A percentile compares a stretch with the other conserved stretches of the same genome.
These are phyloP conservation scores for Hyposmocoma kahamanoa DNA, from an alignment of 1,140 invertebrate genomes.

Conservation along the genomic window DNA sequence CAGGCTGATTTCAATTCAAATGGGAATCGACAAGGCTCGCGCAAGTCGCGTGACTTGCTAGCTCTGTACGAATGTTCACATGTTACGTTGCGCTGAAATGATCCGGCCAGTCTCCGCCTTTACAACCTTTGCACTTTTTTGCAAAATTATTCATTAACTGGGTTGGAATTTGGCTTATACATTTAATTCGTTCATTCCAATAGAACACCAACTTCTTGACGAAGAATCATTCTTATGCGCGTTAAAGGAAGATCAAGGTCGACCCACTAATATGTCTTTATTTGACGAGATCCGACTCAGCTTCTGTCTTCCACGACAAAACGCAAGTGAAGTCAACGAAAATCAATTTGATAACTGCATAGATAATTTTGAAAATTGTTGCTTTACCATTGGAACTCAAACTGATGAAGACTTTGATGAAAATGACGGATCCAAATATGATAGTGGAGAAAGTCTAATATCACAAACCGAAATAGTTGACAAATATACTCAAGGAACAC, in stretches of 20 bases:
- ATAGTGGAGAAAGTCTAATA: conserved; percentile 7
- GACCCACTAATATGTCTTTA: conserved; percentile 47
- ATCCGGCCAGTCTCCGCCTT: no score
- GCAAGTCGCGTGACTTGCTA: no score
- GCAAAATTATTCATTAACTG: no score
- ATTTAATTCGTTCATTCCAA: background rate
- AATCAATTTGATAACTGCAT: conserved; percentile 22
- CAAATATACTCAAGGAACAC: conserved; percentile 5
- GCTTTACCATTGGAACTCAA: conserved; percentile 26
- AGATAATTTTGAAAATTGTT: conserved; percentile 14
- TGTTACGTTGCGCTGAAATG: no score
- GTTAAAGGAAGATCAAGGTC: conserved; percentile 47
- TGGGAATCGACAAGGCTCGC: no score
- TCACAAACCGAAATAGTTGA: conserved; percentile 5
- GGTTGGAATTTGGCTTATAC: no score
- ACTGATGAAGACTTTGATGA: conserved; percentile 24
- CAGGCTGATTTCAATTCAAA: no score
- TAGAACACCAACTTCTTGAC: conserved; percentile 55
- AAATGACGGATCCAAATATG: conserved; percentile 1
- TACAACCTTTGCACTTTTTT: no score
- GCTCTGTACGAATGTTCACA: no score
- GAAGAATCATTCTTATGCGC: conserved; percentile 54
- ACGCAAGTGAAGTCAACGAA: conserved; percentile 17
- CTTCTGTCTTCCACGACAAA: conserved; percentile 36
- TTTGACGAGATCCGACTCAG: conserved; percentile 58